phyloP scores from a whole-genome alignment of 2,113 vertebrate genomes.

The Elaphurus davidianus region DNA sequence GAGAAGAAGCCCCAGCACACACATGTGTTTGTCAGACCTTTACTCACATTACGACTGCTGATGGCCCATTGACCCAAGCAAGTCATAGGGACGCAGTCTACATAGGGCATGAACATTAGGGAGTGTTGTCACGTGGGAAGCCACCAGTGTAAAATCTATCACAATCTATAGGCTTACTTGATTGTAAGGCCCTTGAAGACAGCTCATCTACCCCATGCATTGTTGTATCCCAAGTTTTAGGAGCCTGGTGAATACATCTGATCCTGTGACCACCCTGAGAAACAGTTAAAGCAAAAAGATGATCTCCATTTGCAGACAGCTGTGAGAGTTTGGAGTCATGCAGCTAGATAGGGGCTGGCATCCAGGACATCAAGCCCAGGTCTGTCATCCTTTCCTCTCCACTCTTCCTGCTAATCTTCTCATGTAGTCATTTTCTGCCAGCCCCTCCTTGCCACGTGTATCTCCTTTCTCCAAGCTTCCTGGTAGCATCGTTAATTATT shows the following conservation, averaged over 20 bases:
- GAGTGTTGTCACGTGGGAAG: accelerated
- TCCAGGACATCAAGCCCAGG: background rate
- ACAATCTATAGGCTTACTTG: background rate
- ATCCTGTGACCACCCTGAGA: background rate
- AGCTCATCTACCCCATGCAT: accelerated
- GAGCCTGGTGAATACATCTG: background rate
- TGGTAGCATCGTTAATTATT: conserved; percentile 67
- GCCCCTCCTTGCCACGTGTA: background rate
- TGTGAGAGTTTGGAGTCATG: accelerated
- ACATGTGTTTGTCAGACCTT: background rate
- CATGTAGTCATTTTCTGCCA: background rate
- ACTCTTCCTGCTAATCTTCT: background rate
- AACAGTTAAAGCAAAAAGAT: background rate
- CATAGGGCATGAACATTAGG: accelerated
- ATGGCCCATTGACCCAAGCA: background rate
- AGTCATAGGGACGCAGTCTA: background rate
- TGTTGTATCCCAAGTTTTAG: background rate
- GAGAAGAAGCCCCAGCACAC: accelerated
- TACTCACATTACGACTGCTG: background rate
- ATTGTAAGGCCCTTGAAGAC: background rate
- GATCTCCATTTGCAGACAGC: accelerated
- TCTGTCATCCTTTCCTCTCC: background rate
- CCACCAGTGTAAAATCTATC: background rate
- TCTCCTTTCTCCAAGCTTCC: conserved; percentile 40
- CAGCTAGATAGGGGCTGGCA: background rate